phyloP scores from a whole-genome alignment of 2,888 invertebrate species.

The Agrochola litura region DNA sequence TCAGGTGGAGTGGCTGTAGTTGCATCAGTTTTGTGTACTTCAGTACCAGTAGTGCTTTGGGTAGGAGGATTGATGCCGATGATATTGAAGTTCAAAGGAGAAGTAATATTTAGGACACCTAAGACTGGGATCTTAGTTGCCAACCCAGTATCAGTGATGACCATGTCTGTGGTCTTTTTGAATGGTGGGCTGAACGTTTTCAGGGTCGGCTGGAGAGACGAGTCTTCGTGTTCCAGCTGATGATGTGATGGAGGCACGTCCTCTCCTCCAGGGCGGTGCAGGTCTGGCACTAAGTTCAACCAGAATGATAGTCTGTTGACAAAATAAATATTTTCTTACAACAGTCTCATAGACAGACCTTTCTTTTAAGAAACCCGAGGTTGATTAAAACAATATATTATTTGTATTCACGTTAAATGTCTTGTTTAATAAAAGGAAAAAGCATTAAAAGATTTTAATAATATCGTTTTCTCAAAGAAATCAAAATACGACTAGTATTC shows the following conservation, averaged over 20 bases:
- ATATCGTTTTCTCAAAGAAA: slow-evolving; percentile 27
- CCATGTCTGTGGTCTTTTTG: slow-evolving; percentile 90
- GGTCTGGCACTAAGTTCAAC: slow-evolving; percentile 98
- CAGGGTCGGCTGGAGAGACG: slow-evolving; percentile 89
- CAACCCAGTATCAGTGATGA: slow-evolving; percentile 82
- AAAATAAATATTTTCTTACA: slow-evolving; percentile 50
- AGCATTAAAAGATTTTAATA: not conserved
- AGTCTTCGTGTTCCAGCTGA: slow-evolving; percentile 94
- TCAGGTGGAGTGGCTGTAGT: slow-evolving; percentile 92
- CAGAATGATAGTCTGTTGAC: slow-evolving; percentile 95
- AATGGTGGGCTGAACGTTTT: slow-evolving; percentile 90
- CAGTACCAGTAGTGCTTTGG: slow-evolving; percentile 77
- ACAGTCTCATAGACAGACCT: not conserved
- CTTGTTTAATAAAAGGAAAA: slow-evolving; percentile 7
- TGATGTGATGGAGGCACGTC: slow-evolving; percentile 96
- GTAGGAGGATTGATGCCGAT: slow-evolving; percentile 83
- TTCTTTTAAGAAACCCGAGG: slow-evolving; percentile 12
- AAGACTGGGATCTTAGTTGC: slow-evolving; percentile 85
- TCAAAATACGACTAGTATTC: slow-evolving; percentile 19
- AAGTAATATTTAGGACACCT: slow-evolving; percentile 84
- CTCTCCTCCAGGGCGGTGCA: slow-evolving; percentile 96
- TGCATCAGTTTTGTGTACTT: slow-evolving; percentile 82
- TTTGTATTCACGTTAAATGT: not conserved
- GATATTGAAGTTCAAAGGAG: slow-evolving; percentile 84
- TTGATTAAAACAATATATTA: slow-evolving; percentile 13